Evolutionary conservation across 2,113 vertebrate genomes (phyloP), one percentile per base, ranked within the genome.

Genomic region (Saccopteryx bilineata): DNA sequence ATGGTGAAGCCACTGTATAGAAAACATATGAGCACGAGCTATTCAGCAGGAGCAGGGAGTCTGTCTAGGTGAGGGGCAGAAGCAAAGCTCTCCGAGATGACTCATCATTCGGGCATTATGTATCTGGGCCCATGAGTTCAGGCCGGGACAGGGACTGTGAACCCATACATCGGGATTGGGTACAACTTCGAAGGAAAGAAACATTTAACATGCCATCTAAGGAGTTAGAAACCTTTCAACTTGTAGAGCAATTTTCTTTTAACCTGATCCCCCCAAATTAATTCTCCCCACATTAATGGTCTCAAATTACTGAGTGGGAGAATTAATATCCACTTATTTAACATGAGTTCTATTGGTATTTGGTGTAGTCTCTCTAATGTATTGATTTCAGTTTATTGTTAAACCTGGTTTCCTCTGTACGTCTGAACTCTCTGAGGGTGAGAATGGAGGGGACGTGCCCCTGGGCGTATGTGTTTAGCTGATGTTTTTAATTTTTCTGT

Each of bases 331-430:
- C 78, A 14, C 1, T 81, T 80, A 63, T 52, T 83, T 85, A 54
- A 28, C 11, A 60, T 87, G 85, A 26, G 5, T 7, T 85, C 46
- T 76, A 19, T 56, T 28, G n/a, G 12, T 78, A 17, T 7, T 92
- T 71, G 72, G n/a, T 58, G 15, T 79, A 48, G 87, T 50, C 13
- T 76, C 4, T 80, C 19, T 13, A 52, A 24, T 24, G 54, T 15
- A 66, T 60, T 75, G 24, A 76, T 89, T 90, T 87, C 60, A 78
- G 5, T 68, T 69, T 58, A 81, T 88, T 89, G 81, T 71, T 21
- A 63, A 58, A 0, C 80, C 28, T 76, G 54, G n/a, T 9, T 54
- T n/a, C 8, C 18, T 95, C 10, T 9, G 52, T 91, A 5, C 5
- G 61, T 66, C 18, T 46, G 18, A 87, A 33, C 18, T 68, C 14